Evolutionary conservation across 2,113 vertebrate species (phyloP), one percentile per base, ranked within the genome.

Genomic region (Micromys minutus): DNA sequence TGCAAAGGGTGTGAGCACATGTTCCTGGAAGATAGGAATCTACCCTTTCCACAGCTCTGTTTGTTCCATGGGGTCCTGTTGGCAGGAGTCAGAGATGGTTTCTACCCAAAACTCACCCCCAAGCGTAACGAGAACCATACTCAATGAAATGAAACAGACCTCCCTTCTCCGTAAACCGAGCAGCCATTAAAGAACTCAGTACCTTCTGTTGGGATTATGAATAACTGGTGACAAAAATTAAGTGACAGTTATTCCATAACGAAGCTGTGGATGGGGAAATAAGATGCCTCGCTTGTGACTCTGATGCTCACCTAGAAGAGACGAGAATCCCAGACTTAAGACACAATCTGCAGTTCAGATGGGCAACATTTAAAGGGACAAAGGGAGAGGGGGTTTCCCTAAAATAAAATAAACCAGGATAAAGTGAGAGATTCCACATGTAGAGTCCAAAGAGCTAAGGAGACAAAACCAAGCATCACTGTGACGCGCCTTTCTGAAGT

Each of bases 221-320:
- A 87, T 92, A 90, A 93, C 96, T 76, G 94, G 95, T 45, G 52
- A 95, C 83, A 79, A 87, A 97, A 95, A 93, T 90, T 75, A 97
- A 97, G 94, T 89, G 94, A 95, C 89, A 85, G 97, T 91, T 94
- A 83, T 96, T 96, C 95, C 91, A 96, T 86, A 94, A 91, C 15
- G 63, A 96, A 94, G 96, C 96, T 87, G 65, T 74, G 76, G 94
- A 21, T 91, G 86, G 90, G 95, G 76, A 96, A 80, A 42, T 17
- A 63, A 57, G 59, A 57, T 15, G 0, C 0, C 24, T 45, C 1
- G 1, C 22, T n/a, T 59, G 0, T 0, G 24, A 22, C 61, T 47
- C 86, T 8, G 29, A 17, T 9, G 21, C 22, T 22, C 34, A 9
- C 69, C 31, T 21, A 2, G 26, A 15, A 17, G 47, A 65, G 76